Conservation (phyloP, 2,113 vertebrate genomes). For the Perognathus longimembris region DNA sequence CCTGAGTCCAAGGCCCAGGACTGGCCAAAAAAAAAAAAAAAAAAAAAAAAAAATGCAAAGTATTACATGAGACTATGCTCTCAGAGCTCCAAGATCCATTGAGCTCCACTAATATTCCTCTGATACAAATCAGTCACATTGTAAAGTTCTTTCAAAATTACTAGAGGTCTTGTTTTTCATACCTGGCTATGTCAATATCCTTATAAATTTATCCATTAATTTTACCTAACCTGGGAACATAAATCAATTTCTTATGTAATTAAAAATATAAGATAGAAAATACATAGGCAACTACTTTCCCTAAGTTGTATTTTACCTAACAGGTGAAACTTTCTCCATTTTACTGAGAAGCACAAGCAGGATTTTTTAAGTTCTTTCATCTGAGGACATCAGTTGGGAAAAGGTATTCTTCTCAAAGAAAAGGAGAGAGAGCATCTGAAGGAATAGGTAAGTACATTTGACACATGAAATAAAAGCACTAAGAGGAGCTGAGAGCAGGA, state of each 20-base stretch:
- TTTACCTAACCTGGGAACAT: slow-evolving; percentile 7
- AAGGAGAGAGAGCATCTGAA: not conserved
- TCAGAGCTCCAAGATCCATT: not conserved
- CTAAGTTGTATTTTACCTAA: slow-evolving; percentile 49
- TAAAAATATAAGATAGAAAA: slow-evolving; percentile 1
- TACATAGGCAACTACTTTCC: not conserved
- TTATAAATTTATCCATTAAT: slow-evolving; percentile 39
- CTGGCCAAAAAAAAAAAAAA: no score
- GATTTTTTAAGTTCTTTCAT: slow-evolving; percentile 45
- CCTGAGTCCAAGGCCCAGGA: no score
- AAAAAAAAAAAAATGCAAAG: slow-evolving; percentile 69
- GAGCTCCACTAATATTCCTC: slow-evolving; percentile 19
- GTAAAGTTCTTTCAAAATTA: slow-evolving; percentile 35
- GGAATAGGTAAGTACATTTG: not conserved
- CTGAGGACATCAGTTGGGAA: not conserved
- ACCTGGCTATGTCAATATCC: not conserved
- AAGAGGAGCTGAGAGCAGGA: not conserved
- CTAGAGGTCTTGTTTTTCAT: slow-evolving; percentile 34
- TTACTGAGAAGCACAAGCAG: slow-evolving; percentile 35
- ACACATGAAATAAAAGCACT: not conserved
- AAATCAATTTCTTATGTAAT: not conserved
- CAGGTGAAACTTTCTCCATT: slow-evolving; percentile 37
- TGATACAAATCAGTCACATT: not conserved
- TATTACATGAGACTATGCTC: not conserved
- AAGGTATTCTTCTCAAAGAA: not conserved